Evolutionary conservation across 2,113 vertebrate genomes (phyloP), one percentile per base, ranked within the genome.

Genomic region (Macroglossus sobrinus): DNA sequence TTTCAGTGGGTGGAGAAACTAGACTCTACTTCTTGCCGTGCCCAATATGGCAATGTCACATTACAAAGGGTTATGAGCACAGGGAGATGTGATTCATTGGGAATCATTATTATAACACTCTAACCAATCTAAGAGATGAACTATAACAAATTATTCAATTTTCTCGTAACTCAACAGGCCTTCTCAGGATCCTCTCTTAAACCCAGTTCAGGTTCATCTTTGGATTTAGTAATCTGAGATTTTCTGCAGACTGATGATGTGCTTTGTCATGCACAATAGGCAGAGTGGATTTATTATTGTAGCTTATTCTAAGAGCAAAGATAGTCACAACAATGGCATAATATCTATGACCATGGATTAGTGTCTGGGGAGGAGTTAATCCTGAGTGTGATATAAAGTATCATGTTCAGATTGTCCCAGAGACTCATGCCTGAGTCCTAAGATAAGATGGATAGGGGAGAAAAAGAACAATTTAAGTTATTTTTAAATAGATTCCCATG

Each of bases 401-500:
- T 78, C 78, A 15, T 11, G 89, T 85, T 84, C 22, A 50, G 38
- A 40, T 71, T 72, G 38, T 33, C 14, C 64, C n/a, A 64, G 22
- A 40, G 68, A 72, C 59, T n/a, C 53, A 68, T 61, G 61, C 7
- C 59, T 64, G 59, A 82, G 21, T 89, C 68, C 38, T 53, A 40
- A 40, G 28, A 82, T 72, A 89, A 85, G 61, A 85, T 93, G 45
- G 47, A 75, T 19, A 43, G 30, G 9, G 14, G 22, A 63, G 33
- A 47, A 79, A 50, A 45, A 59, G 24, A 93, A 26, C 10, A 30
- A 79, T 53, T 84, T 92, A 40, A 55, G 47, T 75, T 68, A 89
- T 93, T 90, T 91, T 89, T 33, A 93, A 90, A 80, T 55, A 24
- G 66, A 72, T 81, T 82, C n/a, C 71, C 76, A 76, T 68, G 53